Evolutionary conservation across 2,888 invertebrate genomes (phyloP), one percentile per base, ranked within the genome.

Genomic region (Troides helena): DNA sequence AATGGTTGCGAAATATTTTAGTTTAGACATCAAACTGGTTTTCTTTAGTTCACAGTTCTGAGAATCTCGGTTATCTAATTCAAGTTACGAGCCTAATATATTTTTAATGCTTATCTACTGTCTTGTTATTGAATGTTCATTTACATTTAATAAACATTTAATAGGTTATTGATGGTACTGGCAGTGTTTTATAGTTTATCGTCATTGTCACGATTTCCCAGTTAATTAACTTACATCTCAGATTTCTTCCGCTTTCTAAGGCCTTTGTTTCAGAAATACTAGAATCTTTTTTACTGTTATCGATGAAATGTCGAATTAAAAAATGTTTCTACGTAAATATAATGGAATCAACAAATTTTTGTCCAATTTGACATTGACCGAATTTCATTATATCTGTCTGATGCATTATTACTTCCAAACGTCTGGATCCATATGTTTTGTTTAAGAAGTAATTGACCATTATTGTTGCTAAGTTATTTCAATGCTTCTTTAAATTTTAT

Each of bases 211-310:
- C 53, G 30, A 39, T 70, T 63, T 53, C 63, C 46, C 50, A 63
- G 66, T 63, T 63, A 67, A 70, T 62, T 70, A 67, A 59, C 21
- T 30, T 17, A 50, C 50, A 58, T 58, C 46, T 59, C 58, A 62
- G 65, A 30, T 66, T 58, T 63, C 68, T 69, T 60, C 56, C 53
- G 63, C 70, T 67, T 66, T 57, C 36, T 62, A 50, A 30, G 25
- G 30, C 56, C 43, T 67, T 25, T 12, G 62, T 67, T 61, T 46
- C 23, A 56, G 17, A 53, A 60, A 57, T 50, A 63, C 58, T 68
- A 43, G 10, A 67, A 43, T 67, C 18, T 46, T 30, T 46, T 23
- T 68, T 58, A 30, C 25, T 56, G 56, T 62, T 25, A 43, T 60
- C 30, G 46, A 43, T 61, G 0, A 57, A 36, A 57, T 56, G 30